Percentiles rank a stretch among this genome's conserved stretches.
These are phyloP conservation scores for Xestia ashworthii DNA, from an alignment of 2,888 invertebrate species.

Conservation along the genomic window DNA sequence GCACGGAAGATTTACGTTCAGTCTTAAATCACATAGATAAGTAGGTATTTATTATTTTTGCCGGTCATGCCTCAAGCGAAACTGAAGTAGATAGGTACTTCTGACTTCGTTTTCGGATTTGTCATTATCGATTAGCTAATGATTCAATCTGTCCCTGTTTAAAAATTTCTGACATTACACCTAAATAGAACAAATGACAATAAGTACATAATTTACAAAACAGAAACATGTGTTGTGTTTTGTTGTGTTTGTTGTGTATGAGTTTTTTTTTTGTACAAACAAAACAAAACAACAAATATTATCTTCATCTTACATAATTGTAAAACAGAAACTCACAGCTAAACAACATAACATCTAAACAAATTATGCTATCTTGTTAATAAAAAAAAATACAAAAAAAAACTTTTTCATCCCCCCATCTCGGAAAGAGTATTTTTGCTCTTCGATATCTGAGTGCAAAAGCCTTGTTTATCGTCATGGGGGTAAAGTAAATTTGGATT, in stretches of 20 bases:
- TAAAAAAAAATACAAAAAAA: too few species aligned
- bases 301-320: not conserved
- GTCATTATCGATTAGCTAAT: not conserved
- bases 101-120: not conserved
- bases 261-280: too few species aligned
- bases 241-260: too few species aligned
- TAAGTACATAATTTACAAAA: not conserved
- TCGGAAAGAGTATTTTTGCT: too few species aligned
- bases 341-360: not conserved
- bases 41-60: not conserved
- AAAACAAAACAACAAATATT: not conserved
- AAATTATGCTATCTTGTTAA: too few species aligned
- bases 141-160: not conserved
- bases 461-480: too few species aligned
- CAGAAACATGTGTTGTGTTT: not conserved
- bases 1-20: too few species aligned
- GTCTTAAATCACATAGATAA: not conserved
- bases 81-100: not conserved
- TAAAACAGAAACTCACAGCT: not conserved
- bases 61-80: not conserved
- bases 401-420: too few species aligned
- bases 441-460: too few species aligned
- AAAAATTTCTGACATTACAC: not conserved
- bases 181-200: not conserved
- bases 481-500: too few species aligned